A percentile compares a stretch with the other conserved stretches of the same genome.
Conservation (phyloP, 2,113 vertebrate species). For the Phalacrocorax brasilianus region DNA sequence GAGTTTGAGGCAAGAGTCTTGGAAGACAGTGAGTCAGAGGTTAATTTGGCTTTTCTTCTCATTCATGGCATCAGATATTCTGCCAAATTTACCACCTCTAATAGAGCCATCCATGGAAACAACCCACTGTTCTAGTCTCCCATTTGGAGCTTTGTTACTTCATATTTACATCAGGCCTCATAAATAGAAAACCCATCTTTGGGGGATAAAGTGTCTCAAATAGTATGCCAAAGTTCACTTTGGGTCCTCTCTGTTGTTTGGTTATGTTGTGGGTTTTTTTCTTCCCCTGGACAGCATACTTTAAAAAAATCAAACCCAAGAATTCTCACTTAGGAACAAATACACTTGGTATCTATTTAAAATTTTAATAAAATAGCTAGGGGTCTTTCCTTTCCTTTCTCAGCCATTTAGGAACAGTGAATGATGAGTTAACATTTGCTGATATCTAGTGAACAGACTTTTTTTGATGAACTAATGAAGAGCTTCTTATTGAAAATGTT, state of each 20-base stretch:
- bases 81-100: not conserved
- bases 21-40: not conserved
- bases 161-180: not conserved
- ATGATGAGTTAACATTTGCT: not conserved
- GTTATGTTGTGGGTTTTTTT: not conserved
- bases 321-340: not conserved
- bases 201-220: not conserved
- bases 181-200: not conserved
- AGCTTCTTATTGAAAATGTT: not conserved
- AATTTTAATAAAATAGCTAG: not conserved
- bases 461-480: not conserved
- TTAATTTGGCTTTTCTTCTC: not conserved
- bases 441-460: not conserved
- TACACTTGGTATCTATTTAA: not conserved
- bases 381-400: not conserved
- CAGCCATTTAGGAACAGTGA: not conserved
- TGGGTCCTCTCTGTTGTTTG: not conserved
- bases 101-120: not conserved
- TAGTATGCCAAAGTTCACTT: not conserved
- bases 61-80: not conserved
- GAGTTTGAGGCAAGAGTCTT: not conserved
- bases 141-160: not conserved
- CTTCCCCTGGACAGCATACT: accelerated
- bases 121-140: not conserved
- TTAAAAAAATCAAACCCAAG: not conserved